Conservation (phyloP, 2,113 vertebrate genomes). For the Ceyx margarethae region DNA sequence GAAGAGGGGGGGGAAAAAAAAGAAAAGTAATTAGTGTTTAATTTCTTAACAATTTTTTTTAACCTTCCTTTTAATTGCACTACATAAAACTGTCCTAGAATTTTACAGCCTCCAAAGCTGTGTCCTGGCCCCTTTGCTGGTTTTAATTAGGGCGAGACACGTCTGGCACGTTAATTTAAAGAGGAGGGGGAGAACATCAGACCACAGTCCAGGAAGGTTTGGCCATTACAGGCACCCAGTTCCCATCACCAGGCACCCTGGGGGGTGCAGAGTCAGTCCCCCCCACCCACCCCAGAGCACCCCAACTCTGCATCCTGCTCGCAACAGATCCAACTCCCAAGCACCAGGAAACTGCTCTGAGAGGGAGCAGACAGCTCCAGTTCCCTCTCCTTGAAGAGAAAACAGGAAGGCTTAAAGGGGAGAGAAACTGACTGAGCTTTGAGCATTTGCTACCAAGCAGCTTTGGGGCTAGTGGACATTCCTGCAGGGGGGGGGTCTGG, state of each 20-base stretch:
- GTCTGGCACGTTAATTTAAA: conserved; percentile 70
- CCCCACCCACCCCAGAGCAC: neutral
- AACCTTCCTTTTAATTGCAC: conserved; percentile 78
- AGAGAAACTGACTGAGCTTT: neutral
- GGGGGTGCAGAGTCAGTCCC: neutral
- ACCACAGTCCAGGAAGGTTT: conserved; percentile 27
- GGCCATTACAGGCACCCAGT: conserved; percentile 18
- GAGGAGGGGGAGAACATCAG: neutral
- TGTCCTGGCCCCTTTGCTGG: conserved; percentile 70
- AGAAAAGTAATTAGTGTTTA: conserved; percentile 78
- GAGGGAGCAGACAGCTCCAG: neutral
- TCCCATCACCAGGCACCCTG: neutral
- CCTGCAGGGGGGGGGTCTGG: neutral
- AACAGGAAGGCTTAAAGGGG: neutral
- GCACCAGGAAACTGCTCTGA: neutral
- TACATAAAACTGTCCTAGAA: conserved; percentile 82
- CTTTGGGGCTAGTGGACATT: neutral
- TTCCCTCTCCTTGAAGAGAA: neutral
- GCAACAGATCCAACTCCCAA: rapidly evolving
- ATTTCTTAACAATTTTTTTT: conserved; percentile 79
- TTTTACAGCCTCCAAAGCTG: conserved; percentile 77
- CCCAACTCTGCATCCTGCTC: neutral
- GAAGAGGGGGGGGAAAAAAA: neutral
- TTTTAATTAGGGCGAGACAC: conserved; percentile 77
- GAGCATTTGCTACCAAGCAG: neutral